Conservation (phyloP, 2,888 invertebrate species). For the Eumerus sabulonum region DNA sequence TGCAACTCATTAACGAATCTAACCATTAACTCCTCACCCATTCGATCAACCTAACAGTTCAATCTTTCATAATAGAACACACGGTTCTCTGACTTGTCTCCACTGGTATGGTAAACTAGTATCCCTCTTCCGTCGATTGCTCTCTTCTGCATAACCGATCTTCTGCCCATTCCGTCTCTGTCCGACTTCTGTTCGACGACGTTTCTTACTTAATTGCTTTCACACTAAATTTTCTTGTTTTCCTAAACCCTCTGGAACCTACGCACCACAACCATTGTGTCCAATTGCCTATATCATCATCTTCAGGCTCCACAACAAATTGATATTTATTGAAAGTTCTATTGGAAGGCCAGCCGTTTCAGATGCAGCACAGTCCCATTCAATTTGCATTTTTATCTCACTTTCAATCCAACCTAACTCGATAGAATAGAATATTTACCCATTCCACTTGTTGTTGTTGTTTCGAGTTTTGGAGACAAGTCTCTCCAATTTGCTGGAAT, state of each 20-base stretch:
- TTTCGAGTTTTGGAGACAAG: conserved; percentile 28
- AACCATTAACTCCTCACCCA: conserved; percentile 62
- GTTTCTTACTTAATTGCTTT: conserved; percentile 52
- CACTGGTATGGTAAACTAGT: conserved; percentile 41
- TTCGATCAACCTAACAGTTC: conserved; percentile 63
- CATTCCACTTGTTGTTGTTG: conserved; percentile 11
- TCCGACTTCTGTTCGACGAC: background rate
- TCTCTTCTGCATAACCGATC: conserved; percentile 11
- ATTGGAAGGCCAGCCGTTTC: conserved; percentile 17
- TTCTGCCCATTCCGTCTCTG: conserved; percentile 7
- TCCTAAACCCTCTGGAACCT: conserved; percentile 19
- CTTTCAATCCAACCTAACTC: conserved; percentile 8
- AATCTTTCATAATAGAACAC: conserved; percentile 52
- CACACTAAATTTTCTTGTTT: conserved; percentile 46
- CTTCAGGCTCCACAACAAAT: conserved; percentile 45
- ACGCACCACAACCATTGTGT: conserved; percentile 18
- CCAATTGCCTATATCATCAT: conserved; percentile 37
- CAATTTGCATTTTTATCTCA: conserved; percentile 55
- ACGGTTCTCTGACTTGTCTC: background rate
- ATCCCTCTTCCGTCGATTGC: too few relatives aligned
- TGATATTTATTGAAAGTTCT: conserved; percentile 64
- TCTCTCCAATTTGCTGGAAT: conserved; percentile 47
- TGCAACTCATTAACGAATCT: conserved; percentile 58
- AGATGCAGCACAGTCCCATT: conserved; percentile 6
- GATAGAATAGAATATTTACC: background rate